phyloP scores from a whole-genome alignment of 1,140 invertebrate species.

The Orchesella cincta region DNA sequence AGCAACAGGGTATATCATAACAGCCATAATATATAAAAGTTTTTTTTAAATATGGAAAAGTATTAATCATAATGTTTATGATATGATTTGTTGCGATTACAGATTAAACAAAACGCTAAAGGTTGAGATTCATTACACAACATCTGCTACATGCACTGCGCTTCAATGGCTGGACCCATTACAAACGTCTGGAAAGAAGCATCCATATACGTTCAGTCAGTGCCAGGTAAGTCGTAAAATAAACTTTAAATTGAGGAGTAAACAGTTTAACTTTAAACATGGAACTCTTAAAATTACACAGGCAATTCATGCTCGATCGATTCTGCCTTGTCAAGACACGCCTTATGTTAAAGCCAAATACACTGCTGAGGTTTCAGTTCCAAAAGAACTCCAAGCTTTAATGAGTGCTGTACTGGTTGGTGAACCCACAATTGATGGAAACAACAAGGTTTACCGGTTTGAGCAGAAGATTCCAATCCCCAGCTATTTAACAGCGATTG shows the following conservation, averaged over 20 bases:
- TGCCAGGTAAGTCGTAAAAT: constrained; percentile 68
- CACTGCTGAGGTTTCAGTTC: constrained; percentile 73
- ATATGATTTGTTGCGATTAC: constrained; percentile 1
- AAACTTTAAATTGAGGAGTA: neutral
- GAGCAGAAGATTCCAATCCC: constrained; percentile 75
- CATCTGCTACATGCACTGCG: constrained; percentile 72
- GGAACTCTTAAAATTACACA: constrained; percentile 54
- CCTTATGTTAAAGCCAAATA: constrained; percentile 88
- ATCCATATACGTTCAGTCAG: constrained; percentile 90
- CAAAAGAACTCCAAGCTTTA: constrained; percentile 74
- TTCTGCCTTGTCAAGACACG: constrained; percentile 92
- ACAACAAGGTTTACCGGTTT: constrained; percentile 64
- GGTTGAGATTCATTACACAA: constrained; percentile 73
- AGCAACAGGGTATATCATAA: neutral
- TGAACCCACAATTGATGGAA: constrained; percentile 53
- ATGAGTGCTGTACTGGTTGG: constrained; percentile 80
- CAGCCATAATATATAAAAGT: constrained; percentile 61
- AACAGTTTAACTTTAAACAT: neutral
- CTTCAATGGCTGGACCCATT: constrained; percentile 85
- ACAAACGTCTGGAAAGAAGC: constrained; percentile 82
- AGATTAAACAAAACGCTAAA: constrained; percentile 50
- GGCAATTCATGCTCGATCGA: constrained; percentile 84
- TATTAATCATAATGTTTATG: constrained; percentile 1
- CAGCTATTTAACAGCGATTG: constrained; percentile 81
- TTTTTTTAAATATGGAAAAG: constrained; percentile 44